phyloP scores from a whole-genome alignment of 2,888 invertebrate genomes.

The Meiosimyza decipiens region DNA sequence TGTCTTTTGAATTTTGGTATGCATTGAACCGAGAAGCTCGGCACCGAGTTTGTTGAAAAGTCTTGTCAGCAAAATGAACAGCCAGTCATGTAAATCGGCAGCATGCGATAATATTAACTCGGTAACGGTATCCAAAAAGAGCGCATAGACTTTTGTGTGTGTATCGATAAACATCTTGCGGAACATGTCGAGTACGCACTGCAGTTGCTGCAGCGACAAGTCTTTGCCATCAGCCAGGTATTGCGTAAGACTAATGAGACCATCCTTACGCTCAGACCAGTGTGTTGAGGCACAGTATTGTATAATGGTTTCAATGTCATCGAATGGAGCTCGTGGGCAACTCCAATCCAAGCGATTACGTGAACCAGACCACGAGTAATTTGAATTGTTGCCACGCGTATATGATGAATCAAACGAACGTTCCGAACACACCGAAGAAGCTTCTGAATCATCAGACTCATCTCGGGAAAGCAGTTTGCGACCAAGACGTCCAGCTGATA shows the following conservation, averaged over 20 bases:
- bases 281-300: conserved; percentile 88
- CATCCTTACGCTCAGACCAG: conserved; percentile 96
- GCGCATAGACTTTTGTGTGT: conserved; percentile 91
- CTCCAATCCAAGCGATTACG: conserved; percentile 79
- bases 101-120: conserved; percentile 89
- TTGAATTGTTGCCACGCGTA: conserved; percentile 83
- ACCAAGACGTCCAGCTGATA: conserved; percentile 69
- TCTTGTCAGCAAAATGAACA: conserved; percentile 89
- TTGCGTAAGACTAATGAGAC: conserved; percentile 82
- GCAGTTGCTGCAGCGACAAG: conserved; percentile 72
- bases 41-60: conserved; percentile 89
- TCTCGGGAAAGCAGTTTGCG: conserved; percentile 73
- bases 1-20: conserved; percentile 88
- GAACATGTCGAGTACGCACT: conserved; percentile 91
- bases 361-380: conserved; percentile 86
- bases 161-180: conserved; percentile 98
- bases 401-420: conserved; percentile 82
- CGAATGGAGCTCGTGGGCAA: conserved; percentile 70
- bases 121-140: conserved; percentile 92
- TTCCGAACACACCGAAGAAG: conserved; percentile 95
- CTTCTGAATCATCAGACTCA: conserved; percentile 90
- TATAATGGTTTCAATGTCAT: conserved; percentile 88
- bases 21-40: conserved; percentile 91
- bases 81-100: conserved; percentile 90
- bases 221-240: conserved; percentile 73